Evolutionary conservation across 2,113 vertebrate species (phyloP), one percentile per base, ranked within the genome.

Genomic region (Girardinichthys multiradiatus): DNA sequence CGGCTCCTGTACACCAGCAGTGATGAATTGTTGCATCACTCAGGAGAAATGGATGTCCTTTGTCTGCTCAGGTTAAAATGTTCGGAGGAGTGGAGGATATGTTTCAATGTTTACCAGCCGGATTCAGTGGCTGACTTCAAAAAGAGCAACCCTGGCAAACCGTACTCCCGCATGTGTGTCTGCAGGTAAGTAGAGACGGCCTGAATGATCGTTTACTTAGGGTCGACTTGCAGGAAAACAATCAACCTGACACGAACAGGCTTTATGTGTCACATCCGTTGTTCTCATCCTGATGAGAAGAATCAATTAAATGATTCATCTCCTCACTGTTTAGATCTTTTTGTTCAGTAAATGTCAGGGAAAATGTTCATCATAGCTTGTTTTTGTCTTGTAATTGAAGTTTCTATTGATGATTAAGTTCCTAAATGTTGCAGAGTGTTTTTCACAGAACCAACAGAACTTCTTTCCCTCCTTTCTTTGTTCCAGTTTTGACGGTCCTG

Each of bases 141-240:
- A 86, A 99, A 99, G 93, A 97, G 96, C 67, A 93, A 83, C 33
- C 97, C 97, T 1, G 97, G 98, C 74, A 95, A 94, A 81, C 97
- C 98, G 0, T 95, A 94, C 68, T 92, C 92, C 66, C 95, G 95
- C 86, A 94, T 98, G 95, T 97, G 96, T 89, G 91, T 98, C 70
- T 95, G 95, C 83, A 96, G 97, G 97, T 99, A 84, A 74, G 76
- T 0, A 27, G 28, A 10, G 2, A 9, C 27, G 0, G 17, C 35
- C 15, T 2, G 0, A 12, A 0, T 4, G 1, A 5, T 0, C 51
- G 62, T 82, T 74, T 58, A 24, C 27, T 68, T 39, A 69, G 19
- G 66, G 30, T 72, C 2, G 0, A 4, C 59, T 71, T 76, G 27
- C 83, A 57, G 28, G 0, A 31, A 37, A 66, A 28, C 66, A 30